Evolutionary conservation across 2,888 invertebrate species (phyloP), one percentile per base, ranked within the genome.

Genomic region (Byasa hedistus): DNA sequence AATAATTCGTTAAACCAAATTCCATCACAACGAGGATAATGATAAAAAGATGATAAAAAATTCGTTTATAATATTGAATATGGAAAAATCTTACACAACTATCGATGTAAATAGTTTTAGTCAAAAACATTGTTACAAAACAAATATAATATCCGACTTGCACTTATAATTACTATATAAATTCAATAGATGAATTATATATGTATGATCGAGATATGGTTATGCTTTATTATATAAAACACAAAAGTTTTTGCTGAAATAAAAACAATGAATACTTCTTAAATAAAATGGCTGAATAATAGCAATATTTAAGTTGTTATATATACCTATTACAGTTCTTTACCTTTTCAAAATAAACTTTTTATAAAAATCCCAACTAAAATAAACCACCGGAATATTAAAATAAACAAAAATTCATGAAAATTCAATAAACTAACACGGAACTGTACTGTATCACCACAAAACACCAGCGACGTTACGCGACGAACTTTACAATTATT

Each of bases 291-390:
- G 2, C 17, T 17, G 15, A 17, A 44, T 44, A 17, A 4, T 17
- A 44, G 19, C 17, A 10, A 39, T 39, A 39, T 8, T 39, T 8
- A 7, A 39, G 12, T 10, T 3, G 10, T 10, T 39, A 39, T 4
- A 3, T 15, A 39, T 10, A 39, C 12, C 3, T 10, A 10, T 39
- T 15, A 3, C 7, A 39, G 3, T 44, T 17, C 8, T 39, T 27
- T 66, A 66, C 66, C 66, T 66, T 57, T 48, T 65, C n/a, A 58
- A 39, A 39, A 10, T 27, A 19, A 27, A 21, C 27, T 62, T 23
- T 23, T 23, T 44, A 55, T n/a, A 3, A 24, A 55, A 58, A 58
- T 62, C 58, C 61, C 44, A 58, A 66, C 66, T 7, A 32, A 44
- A 36, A 52, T 22, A 51, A 60, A 51, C 27, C 56, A 65, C 60